These are phyloP conservation scores for Ivindomyrus marchei DNA, from an alignment of 2,113 vertebrate genomes.

Conservation along the genomic window DNA sequence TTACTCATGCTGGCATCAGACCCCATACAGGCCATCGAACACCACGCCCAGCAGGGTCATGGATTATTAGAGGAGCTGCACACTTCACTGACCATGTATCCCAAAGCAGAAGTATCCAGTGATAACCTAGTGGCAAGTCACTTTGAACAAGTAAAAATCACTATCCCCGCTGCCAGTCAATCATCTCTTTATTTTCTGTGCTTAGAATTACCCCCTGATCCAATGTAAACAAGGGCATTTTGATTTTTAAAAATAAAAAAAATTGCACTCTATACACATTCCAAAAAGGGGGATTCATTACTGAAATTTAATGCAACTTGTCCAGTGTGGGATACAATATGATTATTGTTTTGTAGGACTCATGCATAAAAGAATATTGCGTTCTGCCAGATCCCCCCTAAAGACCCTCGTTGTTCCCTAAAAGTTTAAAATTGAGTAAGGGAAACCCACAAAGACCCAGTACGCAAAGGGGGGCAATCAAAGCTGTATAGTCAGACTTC, in stretches of 20 bases:
- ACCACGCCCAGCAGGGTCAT: neutral
- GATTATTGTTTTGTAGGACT: neutral
- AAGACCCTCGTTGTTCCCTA: neutral
- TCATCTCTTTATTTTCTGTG: neutral
- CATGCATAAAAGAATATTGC: slow-evolving; percentile 3
- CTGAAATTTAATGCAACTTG: neutral
- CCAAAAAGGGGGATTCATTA: neutral
- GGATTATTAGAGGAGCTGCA: neutral
- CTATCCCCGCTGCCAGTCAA: neutral
- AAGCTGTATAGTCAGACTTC: neutral
- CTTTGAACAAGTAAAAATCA: neutral
- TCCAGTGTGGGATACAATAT: neutral
- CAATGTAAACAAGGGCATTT: neutral
- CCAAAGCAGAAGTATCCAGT: neutral
- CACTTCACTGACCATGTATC: neutral
- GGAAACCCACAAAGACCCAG: neutral
- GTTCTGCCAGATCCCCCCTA: neutral
- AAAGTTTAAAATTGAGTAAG: neutral
- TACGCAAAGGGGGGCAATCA: neutral
- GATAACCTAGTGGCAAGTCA: neutral
- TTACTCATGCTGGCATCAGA: neutral
- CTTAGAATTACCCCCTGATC: neutral
- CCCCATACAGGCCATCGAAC: neutral
- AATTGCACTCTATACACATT: neutral
- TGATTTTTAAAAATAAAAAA: neutral